A percentile compares a stretch with the other conserved stretches of the same genome.
phyloP scores from a whole-genome alignment of 2,888 invertebrate species.

The Xiphydria camelus region DNA sequence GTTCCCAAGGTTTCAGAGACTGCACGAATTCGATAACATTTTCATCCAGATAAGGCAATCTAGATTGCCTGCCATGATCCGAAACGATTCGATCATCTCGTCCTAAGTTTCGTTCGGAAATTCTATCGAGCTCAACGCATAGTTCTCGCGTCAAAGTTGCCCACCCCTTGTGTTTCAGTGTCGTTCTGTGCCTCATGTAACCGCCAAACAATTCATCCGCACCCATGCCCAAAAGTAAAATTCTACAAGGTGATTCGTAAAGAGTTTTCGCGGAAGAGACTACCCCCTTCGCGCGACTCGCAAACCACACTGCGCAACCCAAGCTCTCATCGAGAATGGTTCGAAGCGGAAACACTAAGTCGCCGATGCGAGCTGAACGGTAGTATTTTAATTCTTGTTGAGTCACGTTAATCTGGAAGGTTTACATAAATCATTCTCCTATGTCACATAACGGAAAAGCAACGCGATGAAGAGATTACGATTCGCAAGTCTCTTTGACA shows the following conservation, averaged over 20 bases:
- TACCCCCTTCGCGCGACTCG: slow-evolving; percentile 73
- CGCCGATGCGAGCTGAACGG: slow-evolving; percentile 66
- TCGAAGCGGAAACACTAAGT: slow-evolving; percentile 82
- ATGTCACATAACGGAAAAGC: too few species aligned
- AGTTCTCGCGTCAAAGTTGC: slow-evolving; percentile 62
- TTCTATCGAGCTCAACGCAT: slow-evolving; percentile 78
- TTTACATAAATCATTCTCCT: slow-evolving; percentile 2
- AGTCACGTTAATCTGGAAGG: slow-evolving; percentile 68
- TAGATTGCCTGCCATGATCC: slow-evolving; percentile 83
- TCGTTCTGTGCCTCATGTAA: slow-evolving; percentile 84
- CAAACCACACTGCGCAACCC: slow-evolving; percentile 97
- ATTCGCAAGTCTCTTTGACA: too few species aligned
- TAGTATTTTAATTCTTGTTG: slow-evolving; percentile 66
- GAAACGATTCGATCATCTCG: slow-evolving; percentile 92
- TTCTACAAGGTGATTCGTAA: slow-evolving; percentile 67
- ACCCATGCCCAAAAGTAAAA: slow-evolving; percentile 87
- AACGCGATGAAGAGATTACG: too few species aligned
- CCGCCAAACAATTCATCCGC: slow-evolving; percentile 98
- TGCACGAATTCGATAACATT: slow-evolving; percentile 68
- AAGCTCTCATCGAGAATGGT: slow-evolving; percentile 95
- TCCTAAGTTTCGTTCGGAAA: slow-evolving; percentile 89
- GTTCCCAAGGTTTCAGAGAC: slow-evolving; percentile 69
- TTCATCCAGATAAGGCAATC: slow-evolving; percentile 81
- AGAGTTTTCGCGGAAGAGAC: slow-evolving; percentile 37
- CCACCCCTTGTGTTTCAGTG: slow-evolving; percentile 65